A percentile compares a stretch with the other conserved stretches of the same genome.
Evolutionary conservation across 2,113 vertebrate genomes (phyloP).

Genomic region (Lathamus discolor): DNA sequence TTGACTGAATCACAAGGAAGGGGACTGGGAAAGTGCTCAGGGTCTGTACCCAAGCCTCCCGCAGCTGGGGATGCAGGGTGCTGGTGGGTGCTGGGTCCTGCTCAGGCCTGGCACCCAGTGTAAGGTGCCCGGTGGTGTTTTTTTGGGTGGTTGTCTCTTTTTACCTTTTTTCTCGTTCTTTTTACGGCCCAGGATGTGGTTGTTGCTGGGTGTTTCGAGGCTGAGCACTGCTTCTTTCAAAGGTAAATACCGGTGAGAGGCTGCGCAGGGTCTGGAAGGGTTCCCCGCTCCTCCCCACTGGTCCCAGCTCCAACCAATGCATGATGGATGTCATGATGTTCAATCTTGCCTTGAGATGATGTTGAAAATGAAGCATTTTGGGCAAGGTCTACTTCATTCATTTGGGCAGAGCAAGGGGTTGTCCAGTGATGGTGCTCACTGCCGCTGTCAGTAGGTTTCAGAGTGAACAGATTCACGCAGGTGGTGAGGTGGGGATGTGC

Average conservation of each 20-base stretch:
- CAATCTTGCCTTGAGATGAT: rapidly evolving
- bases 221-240: constrained; percentile 42
- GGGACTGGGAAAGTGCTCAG: rapidly evolving
- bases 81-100: neutral
- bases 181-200: constrained; percentile 60
- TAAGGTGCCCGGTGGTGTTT: neutral
- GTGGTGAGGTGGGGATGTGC: neutral
- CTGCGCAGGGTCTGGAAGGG: neutral
- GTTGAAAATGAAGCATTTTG: neutral
- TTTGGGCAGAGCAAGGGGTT: rapidly evolving
- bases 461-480: neutral
- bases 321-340: neutral
- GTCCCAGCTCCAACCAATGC: rapidly evolving
- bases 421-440: rapidly evolving
- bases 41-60: rapidly evolving
- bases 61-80: neutral
- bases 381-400: neutral
- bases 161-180: neutral
- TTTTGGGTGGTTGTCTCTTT: neutral
- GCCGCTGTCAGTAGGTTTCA: neutral
- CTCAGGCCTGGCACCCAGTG: neutral
- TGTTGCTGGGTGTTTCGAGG: constrained; percentile 46
- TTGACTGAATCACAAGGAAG: neutral
- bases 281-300: neutral
- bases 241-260: constrained; percentile 67